Percentiles rank a stretch among this genome's conserved stretches.
Conservation (phyloP, 2,797 vertebrate genomes). For the Ammospiza maritima region DNA sequence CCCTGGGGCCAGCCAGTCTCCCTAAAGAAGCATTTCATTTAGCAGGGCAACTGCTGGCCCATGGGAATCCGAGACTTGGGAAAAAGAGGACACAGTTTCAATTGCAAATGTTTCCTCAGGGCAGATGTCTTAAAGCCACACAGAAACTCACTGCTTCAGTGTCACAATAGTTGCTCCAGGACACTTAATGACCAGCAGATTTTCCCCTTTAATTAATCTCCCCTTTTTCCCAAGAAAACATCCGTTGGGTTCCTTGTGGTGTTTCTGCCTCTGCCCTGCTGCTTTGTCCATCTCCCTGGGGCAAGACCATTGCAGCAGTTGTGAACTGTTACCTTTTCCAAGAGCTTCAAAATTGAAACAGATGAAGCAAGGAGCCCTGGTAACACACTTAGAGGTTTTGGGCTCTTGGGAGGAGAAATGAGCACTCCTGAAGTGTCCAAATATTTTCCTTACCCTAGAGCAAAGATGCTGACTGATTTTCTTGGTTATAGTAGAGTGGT, state of each 20-base stretch:
- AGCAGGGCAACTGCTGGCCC: constrained; percentile 9
- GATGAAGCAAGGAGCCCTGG: neutral
- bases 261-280: neutral
- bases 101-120: constrained; percentile 16
- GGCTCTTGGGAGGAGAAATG: neutral
- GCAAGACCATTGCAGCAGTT: neutral
- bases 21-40: constrained; percentile 46
- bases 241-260: neutral
- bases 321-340: neutral
- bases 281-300: neutral
- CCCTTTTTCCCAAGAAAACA: neutral
- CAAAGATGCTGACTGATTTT: neutral
- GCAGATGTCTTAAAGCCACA: constrained; percentile 33
- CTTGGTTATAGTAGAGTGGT: neutral
- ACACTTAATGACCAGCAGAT: neutral
- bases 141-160: neutral
- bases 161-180: neutral
- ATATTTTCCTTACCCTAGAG: neutral
- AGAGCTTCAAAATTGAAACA: neutral
- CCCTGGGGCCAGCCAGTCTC: constrained; percentile 7
- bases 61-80: neutral
- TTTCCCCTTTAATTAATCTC: neutral
- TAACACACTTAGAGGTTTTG: neutral
- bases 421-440: neutral
- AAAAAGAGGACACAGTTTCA: constrained; percentile 9